Evolutionary conservation across 1,140 invertebrate species (phyloP).

Genomic region (Tenebrio molitor): DNA sequence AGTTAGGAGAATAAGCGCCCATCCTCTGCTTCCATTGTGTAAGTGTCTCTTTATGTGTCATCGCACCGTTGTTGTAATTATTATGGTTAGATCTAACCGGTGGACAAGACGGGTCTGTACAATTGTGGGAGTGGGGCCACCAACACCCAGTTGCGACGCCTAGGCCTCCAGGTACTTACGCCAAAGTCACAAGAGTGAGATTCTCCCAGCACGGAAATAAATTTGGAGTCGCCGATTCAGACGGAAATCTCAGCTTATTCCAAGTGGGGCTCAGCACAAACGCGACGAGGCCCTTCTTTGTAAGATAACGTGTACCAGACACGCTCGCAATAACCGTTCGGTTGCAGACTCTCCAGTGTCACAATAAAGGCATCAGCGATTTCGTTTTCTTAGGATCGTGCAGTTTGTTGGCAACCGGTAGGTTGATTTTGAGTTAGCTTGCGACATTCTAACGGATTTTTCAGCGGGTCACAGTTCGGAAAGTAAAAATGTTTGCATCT

Average conservation of each 20-base stretch:
- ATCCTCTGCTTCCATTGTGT: slow-evolving; percentile 95
- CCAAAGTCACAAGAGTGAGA: slow-evolving; percentile 95
- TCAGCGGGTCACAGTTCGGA: slow-evolving; percentile 95
- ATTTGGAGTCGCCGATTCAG: slow-evolving; percentile 95
- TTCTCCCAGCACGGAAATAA: slow-evolving; percentile 99
- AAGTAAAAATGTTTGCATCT: slow-evolving; percentile 97
- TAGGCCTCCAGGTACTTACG: slow-evolving; percentile 87
- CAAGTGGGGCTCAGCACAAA: slow-evolving; percentile 90
- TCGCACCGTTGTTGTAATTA: neutral
- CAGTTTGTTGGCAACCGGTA: slow-evolving; percentile 94
- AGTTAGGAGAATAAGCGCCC: slow-evolving; percentile 94
- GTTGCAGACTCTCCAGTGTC: slow-evolving; percentile 92
- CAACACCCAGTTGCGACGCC: slow-evolving; percentile 90
- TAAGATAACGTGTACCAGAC: slow-evolving; percentile 73
- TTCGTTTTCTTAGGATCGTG: slow-evolving; percentile 98
- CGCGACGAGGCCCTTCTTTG: slow-evolving; percentile 93
- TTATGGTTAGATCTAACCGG: slow-evolving; percentile 88
- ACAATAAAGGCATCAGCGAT: slow-evolving; percentile 97
- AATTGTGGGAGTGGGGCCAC: slow-evolving; percentile 98
- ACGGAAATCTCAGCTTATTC: slow-evolving; percentile 92
- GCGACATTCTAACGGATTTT: slow-evolving; percentile 54
- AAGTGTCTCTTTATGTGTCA: slow-evolving; percentile 69
- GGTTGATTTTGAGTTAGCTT: slow-evolving; percentile 13
- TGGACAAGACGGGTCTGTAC: slow-evolving; percentile 96
- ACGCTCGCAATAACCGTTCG: too few relatives aligned